Evolutionary conservation across 2,888 invertebrate species (phyloP).

Genomic region (Oscheius sp.): DNA sequence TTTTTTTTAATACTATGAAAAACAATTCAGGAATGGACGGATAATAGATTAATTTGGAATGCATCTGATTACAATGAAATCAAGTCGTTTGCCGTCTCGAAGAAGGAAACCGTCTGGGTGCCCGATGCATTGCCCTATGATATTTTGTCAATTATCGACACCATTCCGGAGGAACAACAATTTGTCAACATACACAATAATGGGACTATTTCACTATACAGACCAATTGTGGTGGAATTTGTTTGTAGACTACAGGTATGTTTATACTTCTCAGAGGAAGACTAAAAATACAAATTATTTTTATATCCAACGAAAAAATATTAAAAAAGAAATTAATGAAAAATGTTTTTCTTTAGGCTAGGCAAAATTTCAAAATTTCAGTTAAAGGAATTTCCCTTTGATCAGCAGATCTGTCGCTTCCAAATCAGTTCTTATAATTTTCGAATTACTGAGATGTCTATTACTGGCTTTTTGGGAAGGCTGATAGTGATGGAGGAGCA

Average conservation of each 20-base stretch:
- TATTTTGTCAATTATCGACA: not conserved
- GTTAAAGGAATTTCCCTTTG: slow-evolving; percentile 1
- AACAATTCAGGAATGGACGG: not conserved
- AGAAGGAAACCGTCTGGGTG: not conserved
- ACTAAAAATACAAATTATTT: too few species aligned
- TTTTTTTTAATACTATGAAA: not conserved
- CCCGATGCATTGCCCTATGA: not conserved
- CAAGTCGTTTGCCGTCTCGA: not conserved
- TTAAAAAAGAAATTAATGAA: too few species aligned
- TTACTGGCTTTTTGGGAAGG: too few species aligned
- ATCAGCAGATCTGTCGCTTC: not conserved
- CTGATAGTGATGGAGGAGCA: too few species aligned
- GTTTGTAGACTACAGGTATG: slow-evolving; percentile 3
- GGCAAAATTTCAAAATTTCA: not conserved
- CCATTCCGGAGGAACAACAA: not conserved
- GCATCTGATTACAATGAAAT: not conserved
- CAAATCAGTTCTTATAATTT: slow-evolving; percentile 14
- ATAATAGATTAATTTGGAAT: not conserved
- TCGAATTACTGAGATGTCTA: not conserved
- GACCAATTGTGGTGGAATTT: not conserved
- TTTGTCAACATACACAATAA: not conserved
- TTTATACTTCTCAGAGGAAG: not conserved
- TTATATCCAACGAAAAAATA: too few species aligned
- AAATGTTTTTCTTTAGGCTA: too few species aligned
- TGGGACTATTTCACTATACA: not conserved